These are phyloP conservation scores for Machimus atricapillus DNA, from an alignment of 2,888 invertebrate genomes.

Conservation along the genomic window DNA sequence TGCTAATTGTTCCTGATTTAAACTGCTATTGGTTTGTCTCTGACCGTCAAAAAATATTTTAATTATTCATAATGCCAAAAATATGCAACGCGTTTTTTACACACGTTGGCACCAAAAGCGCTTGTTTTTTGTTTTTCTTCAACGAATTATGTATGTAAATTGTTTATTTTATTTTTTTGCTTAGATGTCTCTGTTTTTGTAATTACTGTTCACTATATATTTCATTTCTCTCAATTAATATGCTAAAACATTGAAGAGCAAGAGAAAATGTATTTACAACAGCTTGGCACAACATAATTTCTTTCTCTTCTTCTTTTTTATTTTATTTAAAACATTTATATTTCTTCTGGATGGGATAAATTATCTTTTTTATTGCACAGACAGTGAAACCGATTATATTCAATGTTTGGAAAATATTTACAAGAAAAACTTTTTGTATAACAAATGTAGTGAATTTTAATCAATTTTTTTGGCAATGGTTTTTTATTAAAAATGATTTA, in stretches of 20 bases:
- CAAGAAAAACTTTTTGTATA: not conserved
- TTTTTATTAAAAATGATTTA: too few species aligned
- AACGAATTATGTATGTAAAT: not conserved
- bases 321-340: not conserved
- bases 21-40: not conserved
- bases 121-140: too few species aligned
- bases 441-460: too few species aligned
- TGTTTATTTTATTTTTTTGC: not conserved
- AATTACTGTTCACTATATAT: not conserved
- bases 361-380: not conserved
- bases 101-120: too few species aligned
- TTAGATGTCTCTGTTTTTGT: not conserved
- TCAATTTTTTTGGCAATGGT: too few species aligned
- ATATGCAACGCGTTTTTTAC: not conserved
- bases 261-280: conserved; percentile 27
- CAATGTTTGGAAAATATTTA: not conserved
- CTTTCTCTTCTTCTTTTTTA: not conserved
- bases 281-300: conserved; percentile 33
- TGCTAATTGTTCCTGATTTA: not conserved
- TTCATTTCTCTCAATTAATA: not conserved
- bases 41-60: not conserved
- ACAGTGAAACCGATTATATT: not conserved
- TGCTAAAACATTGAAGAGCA: not conserved
- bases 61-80: not conserved
- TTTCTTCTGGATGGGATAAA: conserved; percentile 3